These are phyloP conservation scores for Kuschelorhynchus macadamiae DNA, from an alignment of 2,888 invertebrate genomes.

Conservation along the genomic window DNA sequence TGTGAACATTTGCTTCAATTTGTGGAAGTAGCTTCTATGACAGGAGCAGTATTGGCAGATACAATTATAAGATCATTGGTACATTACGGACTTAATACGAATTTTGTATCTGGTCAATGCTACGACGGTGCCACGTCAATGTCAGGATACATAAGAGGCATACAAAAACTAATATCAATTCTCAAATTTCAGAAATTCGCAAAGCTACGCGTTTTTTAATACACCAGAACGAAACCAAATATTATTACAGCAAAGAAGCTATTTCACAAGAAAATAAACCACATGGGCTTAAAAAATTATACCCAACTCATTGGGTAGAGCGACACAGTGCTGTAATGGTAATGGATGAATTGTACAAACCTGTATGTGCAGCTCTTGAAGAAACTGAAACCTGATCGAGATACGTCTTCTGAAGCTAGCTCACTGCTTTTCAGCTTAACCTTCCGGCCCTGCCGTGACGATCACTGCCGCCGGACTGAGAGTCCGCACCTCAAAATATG, in stretches of 20 bases:
- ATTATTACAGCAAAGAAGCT: neutral
- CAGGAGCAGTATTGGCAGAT: conserved; percentile 6
- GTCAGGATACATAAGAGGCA: neutral
- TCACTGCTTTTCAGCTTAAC: too few relatives aligned
- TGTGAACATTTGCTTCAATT: conserved; percentile 11
- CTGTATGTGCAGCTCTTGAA: neutral
- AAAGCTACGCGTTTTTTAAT: conserved; percentile 1
- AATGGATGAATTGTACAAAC: neutral
- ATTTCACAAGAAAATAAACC: neutral
- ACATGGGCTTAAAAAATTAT: conserved; percentile 11
- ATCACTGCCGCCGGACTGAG: too few relatives aligned
- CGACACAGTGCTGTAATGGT: neutral
- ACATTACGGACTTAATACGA: neutral
- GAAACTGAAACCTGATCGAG: neutral
- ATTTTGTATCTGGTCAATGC: neutral
- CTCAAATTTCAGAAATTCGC: conserved; percentile 5
- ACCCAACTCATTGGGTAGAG: conserved; percentile 13
- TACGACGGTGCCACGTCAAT: conserved; percentile 7
- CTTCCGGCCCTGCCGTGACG: too few relatives aligned
- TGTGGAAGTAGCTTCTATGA: conserved; percentile 1
- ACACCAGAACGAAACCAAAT: neutral
- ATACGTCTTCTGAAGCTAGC: conserved; percentile 2
- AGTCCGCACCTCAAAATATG: too few relatives aligned
- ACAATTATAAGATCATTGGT: conserved; percentile 1
- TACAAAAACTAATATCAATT: neutral